Evolutionary conservation across 1,140 invertebrate genomes (phyloP), one percentile per base, ranked within the genome.

Genomic region (Parasteatoda tepidariorum): DNA sequence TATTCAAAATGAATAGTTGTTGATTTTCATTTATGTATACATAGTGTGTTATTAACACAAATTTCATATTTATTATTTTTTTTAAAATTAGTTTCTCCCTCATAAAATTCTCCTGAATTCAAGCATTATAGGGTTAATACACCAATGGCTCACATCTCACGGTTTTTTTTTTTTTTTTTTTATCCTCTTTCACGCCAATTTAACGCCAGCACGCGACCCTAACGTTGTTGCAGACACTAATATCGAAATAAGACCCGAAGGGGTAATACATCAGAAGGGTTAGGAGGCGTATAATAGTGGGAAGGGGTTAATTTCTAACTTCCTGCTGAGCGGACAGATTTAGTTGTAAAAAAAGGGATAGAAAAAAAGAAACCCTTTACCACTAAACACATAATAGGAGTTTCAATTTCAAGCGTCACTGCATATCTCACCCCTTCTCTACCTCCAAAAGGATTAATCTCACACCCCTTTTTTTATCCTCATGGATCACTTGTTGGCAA

Each of bases 221-320:
- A n/a, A n/a, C n/a, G 9, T 4, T 48, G 38, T 48, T 13, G 38
- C 38, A 48, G 28, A 28, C 74, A 30, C 13, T 48, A 28, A 22
- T 57, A 48, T 68, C 64, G 57, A 67, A 79, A 76, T 54, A 67
- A 79, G 73, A 34, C 75, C 30, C 62, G 61, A 78, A 70, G 54
- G 54, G 66, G 78, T 62, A 82, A 82, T 71, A 62, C 55, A 82
- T 82, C 48, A 71, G 57, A 41, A 3, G 54, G 9, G 57, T 34
- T n/a, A 64, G 64, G 62, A 34, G 74, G 76, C 61, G 78, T 66
- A 61, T 82, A 82, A 71, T 82, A 48, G 66, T 48, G 59, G 66
- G 41, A 82, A 70, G 78, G 71, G 78, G 78, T 82, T 82, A 82
- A 82, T 82, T 82, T 82, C 66, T 82, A 71, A 70, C 66, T 82